These are phyloP conservation scores for Danaus chrysippus DNA, from an alignment of 2,888 invertebrate species.

Conservation along the genomic window DNA sequence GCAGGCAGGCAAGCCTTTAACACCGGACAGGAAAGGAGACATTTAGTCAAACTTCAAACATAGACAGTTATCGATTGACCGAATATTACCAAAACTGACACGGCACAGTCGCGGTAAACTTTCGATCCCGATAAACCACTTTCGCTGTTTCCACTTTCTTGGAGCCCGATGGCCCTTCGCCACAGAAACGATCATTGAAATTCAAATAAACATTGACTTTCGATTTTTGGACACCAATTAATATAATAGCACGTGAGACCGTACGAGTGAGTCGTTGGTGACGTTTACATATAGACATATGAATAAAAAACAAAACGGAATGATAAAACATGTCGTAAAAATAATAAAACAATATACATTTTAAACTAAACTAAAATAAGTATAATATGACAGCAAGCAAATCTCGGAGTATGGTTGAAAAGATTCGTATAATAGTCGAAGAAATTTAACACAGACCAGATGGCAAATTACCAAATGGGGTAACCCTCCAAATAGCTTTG, in stretches of 20 bases:
- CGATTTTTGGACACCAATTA: slow-evolving; percentile 41
- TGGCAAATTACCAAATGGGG: slow-evolving; percentile 35
- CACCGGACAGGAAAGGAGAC: too few species aligned
- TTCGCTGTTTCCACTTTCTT: slow-evolving; percentile 36
- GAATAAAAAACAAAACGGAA: too few species aligned
- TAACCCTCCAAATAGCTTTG: slow-evolving; percentile 47
- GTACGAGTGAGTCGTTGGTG: background rate
- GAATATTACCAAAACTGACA: background rate
- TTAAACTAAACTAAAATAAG: too few species aligned
- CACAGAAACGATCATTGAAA: slow-evolving; percentile 15
- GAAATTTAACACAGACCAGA: slow-evolving; percentile 24
- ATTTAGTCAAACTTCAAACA: too few species aligned
- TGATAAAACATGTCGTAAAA: too few species aligned
- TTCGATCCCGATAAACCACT: slow-evolving; percentile 39
- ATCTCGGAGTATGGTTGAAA: too few species aligned
- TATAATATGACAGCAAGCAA: too few species aligned
- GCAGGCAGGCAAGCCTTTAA: too few species aligned
- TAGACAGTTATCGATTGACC: too few species aligned
- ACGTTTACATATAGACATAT: too few species aligned
- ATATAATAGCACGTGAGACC: slow-evolving; percentile 12
- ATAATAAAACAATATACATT: too few species aligned
- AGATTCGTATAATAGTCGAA: slow-evolving; percentile 14
- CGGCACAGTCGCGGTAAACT: slow-evolving; percentile 20
- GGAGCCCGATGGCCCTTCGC: slow-evolving; percentile 29
- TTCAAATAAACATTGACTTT: slow-evolving; percentile 35